A percentile compares a stretch with the other conserved stretches of the same genome.
Evolutionary conservation across 2,113 vertebrate genomes (phyloP).

Genomic region (Cromileptes altivelis): DNA sequence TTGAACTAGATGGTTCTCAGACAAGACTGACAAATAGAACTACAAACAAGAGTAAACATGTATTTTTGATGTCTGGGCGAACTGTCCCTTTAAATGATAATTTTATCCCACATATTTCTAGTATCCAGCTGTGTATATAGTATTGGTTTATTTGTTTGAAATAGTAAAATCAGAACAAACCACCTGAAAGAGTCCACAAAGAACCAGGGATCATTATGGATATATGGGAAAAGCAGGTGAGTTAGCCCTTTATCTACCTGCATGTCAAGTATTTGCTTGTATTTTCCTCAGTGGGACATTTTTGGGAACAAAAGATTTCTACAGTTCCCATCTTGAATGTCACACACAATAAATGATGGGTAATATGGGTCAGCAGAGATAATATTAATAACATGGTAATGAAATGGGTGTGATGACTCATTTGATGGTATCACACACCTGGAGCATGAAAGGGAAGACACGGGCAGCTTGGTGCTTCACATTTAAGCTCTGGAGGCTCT

Average conservation of each 20-base stretch:
- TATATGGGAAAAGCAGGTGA: not conserved
- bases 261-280: not conserved
- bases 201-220: not conserved
- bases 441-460: constrained; percentile 76
- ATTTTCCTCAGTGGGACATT: not conserved
- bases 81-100: not conserved
- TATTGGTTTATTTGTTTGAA: not conserved
- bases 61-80: no score
- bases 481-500: constrained; percentile 33
- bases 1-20: no score
- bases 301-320: constrained; percentile 39
- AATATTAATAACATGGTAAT: constrained; percentile 70
- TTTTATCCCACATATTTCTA: not conserved
- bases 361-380: constrained; percentile 62
- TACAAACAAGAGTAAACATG: no score
- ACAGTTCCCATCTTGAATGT: constrained; percentile 19
- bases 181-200: not conserved
- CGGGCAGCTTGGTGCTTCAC: constrained; percentile 9
- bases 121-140: not conserved
- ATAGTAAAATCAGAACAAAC: not conserved
- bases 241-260: not conserved
- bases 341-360: constrained; percentile 24
- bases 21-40: no score
- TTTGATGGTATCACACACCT: constrained; percentile 80
- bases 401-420: constrained; percentile 70